These are phyloP conservation scores for Bombus picipes DNA, from an alignment of 1,140 invertebrate genomes.

Conservation along the genomic window DNA sequence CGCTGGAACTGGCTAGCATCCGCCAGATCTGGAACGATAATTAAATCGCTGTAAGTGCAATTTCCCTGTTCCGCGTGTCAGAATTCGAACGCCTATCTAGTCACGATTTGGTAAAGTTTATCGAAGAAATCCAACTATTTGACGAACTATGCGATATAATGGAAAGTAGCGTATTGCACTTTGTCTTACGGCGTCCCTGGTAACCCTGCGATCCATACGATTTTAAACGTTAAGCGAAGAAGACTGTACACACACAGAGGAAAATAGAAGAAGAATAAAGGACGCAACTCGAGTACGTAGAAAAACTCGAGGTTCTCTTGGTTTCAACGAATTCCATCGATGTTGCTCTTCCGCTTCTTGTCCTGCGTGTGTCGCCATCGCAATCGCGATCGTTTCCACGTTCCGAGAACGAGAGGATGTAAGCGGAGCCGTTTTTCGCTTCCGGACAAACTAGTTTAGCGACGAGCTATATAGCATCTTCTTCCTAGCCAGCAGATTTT, in stretches of 20 bases:
- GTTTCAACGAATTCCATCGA: conserved; percentile 9
- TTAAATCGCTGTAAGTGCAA: conserved; percentile 1
- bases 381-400: conserved; percentile 17
- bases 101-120: not conserved
- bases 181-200: no score
- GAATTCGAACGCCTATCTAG: no score
- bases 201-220: no score
- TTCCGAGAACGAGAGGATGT: conserved; percentile 13
- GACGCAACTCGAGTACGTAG: no score
- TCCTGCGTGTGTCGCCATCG: not conserved
- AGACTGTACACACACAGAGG: not conserved
- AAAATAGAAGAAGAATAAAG: not conserved
- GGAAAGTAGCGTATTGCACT: no score
- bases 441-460: conserved; percentile 46
- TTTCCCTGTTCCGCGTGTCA: not conserved
- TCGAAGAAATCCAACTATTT: not conserved
- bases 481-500: conserved; percentile 20
- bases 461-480: not conserved
- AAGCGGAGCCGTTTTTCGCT: conserved; percentile 40
- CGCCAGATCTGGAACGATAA: conserved; percentile 73
- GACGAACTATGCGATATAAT: no score
- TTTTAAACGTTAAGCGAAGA: no score
- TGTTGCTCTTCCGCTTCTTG: not conserved
- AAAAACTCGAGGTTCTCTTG: not conserved
- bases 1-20: conserved; percentile 78